These are phyloP conservation scores for Ctenicera cuprea DNA, from an alignment of 2,888 invertebrate species.

Conservation along the genomic window DNA sequence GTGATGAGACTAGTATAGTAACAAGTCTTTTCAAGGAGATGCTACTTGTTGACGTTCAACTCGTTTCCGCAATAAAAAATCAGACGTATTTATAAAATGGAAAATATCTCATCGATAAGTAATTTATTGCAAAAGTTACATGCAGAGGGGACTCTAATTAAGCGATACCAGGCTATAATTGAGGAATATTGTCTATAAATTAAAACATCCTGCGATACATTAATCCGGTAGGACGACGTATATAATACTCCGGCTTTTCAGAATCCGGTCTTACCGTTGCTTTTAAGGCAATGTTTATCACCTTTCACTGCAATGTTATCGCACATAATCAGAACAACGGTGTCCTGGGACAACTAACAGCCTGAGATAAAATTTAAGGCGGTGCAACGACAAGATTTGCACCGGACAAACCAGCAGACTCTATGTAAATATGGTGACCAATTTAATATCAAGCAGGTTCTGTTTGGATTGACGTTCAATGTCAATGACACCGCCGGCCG, in stretches of 20 bases:
- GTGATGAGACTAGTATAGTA: conserved; percentile 1
- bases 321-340: conserved; percentile 49
- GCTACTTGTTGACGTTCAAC: conserved; percentile 18
- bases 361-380: conserved; percentile 24
- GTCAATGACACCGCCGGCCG: conserved; percentile 66
- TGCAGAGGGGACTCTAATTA: conserved; percentile 11
- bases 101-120: conserved; percentile 7
- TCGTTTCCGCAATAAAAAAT: conserved; percentile 35
- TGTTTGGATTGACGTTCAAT: conserved; percentile 55
- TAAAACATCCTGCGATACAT: conserved; percentile 12
- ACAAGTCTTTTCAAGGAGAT: conserved; percentile 35
- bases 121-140: neutral
- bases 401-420: conserved; percentile 20
- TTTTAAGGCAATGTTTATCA: conserved; percentile 50
- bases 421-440: conserved; percentile 20
- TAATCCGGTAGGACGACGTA: conserved; percentile 29
- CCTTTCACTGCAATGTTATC: conserved; percentile 50
- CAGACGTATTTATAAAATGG: conserved; percentile 17
- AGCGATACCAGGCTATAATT: conserved; percentile 12
- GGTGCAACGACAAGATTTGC: conserved; percentile 22
- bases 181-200: conserved; percentile 35
- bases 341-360: conserved; percentile 37
- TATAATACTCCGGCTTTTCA: conserved; percentile 21
- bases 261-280: conserved; percentile 60
- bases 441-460: conserved; percentile 26